Percentiles rank a stretch among this genome's conserved stretches.
Evolutionary conservation across 2,797 vertebrate genomes (phyloP).

Genomic region (Sebastolobus altivelis): DNA sequence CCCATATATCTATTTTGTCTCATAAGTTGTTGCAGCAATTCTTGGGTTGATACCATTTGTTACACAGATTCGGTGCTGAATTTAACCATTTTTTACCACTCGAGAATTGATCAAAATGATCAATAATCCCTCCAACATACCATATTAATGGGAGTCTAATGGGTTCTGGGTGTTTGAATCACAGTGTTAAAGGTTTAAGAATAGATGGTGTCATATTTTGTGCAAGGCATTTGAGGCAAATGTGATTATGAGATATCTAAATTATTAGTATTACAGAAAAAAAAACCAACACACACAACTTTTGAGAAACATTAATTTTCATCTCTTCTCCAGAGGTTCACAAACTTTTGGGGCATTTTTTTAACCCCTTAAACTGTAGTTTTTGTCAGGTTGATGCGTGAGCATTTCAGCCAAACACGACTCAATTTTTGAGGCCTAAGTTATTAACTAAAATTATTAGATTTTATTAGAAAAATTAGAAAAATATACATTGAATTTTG

Average conservation of each 20-base stretch:
- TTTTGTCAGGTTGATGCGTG: slow-evolving; percentile 11
- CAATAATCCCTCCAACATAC: too few relatives aligned
- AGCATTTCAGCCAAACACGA: not conserved
- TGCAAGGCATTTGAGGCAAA: not conserved
- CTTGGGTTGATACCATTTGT: too few relatives aligned
- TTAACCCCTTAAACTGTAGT: not conserved
- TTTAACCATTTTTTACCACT: too few relatives aligned
- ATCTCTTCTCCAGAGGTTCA: not conserved
- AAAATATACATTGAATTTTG: not conserved
- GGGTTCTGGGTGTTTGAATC: slow-evolving; percentile 5
- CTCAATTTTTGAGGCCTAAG: not conserved
- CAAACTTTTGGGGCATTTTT: not conserved
- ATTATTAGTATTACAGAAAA: not conserved
- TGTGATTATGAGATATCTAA: not conserved
- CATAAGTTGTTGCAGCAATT: too few relatives aligned
- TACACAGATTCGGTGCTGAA: too few relatives aligned
- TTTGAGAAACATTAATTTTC: slow-evolving; percentile 1
- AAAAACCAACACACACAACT: not conserved
- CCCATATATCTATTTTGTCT: too few relatives aligned
- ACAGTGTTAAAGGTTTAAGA: not conserved
- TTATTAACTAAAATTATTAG: not conserved
- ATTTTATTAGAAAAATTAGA: not conserved
- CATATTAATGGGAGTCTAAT: not conserved
- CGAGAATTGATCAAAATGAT: too few relatives aligned
- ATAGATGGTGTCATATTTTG: not conserved